phyloP scores from a whole-genome alignment of 2,113 vertebrate species.

The Tupaia chinensis region DNA sequence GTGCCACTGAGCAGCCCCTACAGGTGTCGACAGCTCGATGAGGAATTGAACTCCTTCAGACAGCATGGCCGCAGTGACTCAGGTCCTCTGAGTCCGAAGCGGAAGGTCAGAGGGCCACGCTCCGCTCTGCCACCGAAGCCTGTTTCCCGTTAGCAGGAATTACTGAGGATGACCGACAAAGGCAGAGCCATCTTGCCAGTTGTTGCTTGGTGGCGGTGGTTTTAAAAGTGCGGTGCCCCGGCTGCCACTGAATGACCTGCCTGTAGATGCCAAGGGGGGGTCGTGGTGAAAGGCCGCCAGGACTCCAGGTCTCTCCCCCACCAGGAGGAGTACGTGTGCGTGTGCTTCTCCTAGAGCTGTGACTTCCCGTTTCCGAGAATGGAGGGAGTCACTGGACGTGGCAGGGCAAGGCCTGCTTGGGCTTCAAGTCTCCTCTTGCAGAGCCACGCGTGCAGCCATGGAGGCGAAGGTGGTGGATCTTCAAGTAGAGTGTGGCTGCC shows the following conservation, averaged over 20 bases:
- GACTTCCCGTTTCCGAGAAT: not conserved
- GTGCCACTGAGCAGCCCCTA: constrained; percentile 70
- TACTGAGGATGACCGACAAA: constrained; percentile 34
- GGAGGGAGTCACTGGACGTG: not conserved
- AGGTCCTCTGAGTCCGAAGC: constrained; percentile 73
- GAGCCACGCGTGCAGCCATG: not conserved
- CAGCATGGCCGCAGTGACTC: constrained; percentile 77
- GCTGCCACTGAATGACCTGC: not conserved
- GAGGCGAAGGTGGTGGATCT: not conserved
- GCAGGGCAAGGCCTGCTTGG: not conserved
- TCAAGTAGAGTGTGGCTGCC: not conserved
- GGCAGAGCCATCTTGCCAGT: constrained; percentile 33
- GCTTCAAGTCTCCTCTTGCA: not conserved
- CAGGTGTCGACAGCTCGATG: constrained; percentile 79
- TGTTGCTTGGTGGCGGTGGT: not conserved
- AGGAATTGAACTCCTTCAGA: constrained; percentile 78
- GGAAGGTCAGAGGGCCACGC: constrained; percentile 79
- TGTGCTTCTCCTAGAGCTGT: constrained; percentile 7
- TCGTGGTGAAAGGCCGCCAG: not conserved
- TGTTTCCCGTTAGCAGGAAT: constrained; percentile 81
- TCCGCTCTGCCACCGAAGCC: constrained; percentile 62
- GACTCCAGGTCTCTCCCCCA: not conserved
- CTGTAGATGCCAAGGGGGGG: not conserved
- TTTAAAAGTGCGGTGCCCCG: constrained; percentile 24
- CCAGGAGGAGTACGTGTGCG: rapidly evolving